Evolutionary conservation across 1,140 invertebrate genomes (phyloP), one percentile per base, ranked within the genome.

Genomic region (Lerema accius): DNA sequence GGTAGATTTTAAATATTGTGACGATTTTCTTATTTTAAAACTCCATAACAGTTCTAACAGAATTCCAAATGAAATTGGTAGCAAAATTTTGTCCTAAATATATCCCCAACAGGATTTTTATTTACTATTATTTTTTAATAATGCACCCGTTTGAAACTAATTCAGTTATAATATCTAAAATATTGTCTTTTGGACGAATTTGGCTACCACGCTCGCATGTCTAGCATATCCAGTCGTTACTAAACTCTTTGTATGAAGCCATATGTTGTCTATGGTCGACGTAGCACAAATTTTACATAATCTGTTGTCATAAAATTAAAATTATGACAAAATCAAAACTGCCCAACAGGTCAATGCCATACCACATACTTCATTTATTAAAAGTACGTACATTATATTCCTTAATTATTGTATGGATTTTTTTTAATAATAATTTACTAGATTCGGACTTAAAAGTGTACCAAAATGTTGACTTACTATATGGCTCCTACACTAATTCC

Each of bases 151-250:
- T 58, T 58, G 55, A 58, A 16, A 58, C 55, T 58, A 58, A 58
- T 45, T 50, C 13, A 37, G 16, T 35, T 35, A 45, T 51, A 32
- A 13, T 48, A 45, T 67, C 32, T 53, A 42, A 65, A 72, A 86
- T 89, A 89, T 78, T 80, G 86, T 84, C 82, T 86, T 89, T 89
- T 86, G 86, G 86, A 86, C 76, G 65, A 83, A 83, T 86, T 89
- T 76, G 73, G 82, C 86, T 89, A 89, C 84, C 86, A 80, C 37
- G n/a, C 40, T 40, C 19, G 79, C 74, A 76, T 83, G 81, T 68
- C 26, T 56, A 63, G 40, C 63, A 19, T 56, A 53, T 63, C 43
- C 59, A n/a, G 15, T 61, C 45, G 28, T 58, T 13, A 58, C 42
- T 58, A 56, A 58, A 45, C 19, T 3, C 10, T 37, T 39, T 55